Evolutionary conservation across 1,140 invertebrate species (phyloP), one percentile per base, ranked within the genome.

Genomic region (Chionoecetes opilio): DNA sequence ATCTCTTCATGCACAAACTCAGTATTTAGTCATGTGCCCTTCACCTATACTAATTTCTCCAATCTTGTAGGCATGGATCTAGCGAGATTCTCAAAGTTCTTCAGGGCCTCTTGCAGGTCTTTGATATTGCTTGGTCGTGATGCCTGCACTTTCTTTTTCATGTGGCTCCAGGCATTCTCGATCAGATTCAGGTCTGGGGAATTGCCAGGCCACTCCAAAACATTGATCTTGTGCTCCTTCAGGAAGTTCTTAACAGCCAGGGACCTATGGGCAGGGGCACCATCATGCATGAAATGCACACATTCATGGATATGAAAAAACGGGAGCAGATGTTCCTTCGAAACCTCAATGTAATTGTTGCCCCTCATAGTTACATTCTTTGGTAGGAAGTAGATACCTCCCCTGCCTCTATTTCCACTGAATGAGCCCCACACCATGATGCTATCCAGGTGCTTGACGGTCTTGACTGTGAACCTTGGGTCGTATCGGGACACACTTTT

Each of bases 341-440:
- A 17, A 26, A 91, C 41, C 53, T 91, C 41, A 34, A 63, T 32
- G 17, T 91, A 63, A 37, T 31, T 26, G 46, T 53, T 53, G 29
- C 41, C 89, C n/a, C 17, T 91, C 89, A 91, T 91, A 46, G 3
- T 91, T n/a, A 0, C 46, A 91, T 53, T 91, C 46, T 53, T 91
- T 8, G 85, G 85, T 31, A 86, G 85, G 85, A 86, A 86, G 29
- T 35, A 86, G 6, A 86, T 3, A 17, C 85, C 85, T 14, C 8
- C 85, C 35, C 8, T 86, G 85, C 85, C 85, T 29, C 9, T 37
- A 21, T 86, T 86, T 37, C 85, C 85, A 37, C 85, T 86, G 85
- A 86, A 86, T 14, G 29, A 17, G 29, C 85, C 85, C 85, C 85
- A 86, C 85, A 86, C 85, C 85, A 86, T 86, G 8, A 29, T 31